Evolutionary conservation across 2,888 invertebrate species (phyloP).

Genomic region (Zaprionus bogoriensis): DNA sequence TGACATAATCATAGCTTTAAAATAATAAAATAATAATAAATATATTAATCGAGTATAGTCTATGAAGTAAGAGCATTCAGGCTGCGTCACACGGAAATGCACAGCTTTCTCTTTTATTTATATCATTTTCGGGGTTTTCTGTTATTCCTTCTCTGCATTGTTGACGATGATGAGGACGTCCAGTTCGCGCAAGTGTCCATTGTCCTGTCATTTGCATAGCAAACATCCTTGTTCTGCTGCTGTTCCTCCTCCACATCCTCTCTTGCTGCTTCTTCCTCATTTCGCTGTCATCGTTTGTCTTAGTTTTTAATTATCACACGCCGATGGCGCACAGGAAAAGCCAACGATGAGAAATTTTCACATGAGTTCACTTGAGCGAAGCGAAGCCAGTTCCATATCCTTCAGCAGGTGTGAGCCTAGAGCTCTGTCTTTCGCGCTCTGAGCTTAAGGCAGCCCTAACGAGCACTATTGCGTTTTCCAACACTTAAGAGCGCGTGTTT

Average conservation of each 20-base stretch:
- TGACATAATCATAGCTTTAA: too few relatives aligned
- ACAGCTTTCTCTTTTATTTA: slow-evolving; percentile 6
- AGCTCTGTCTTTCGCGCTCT: background rate
- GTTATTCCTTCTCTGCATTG: slow-evolving; percentile 32
- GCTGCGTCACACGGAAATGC: background rate
- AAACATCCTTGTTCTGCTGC: slow-evolving; percentile 57
- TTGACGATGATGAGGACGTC: slow-evolving; percentile 6
- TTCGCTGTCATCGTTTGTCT: slow-evolving; percentile 66
- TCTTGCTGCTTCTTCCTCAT: slow-evolving; percentile 16
- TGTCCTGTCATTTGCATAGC: slow-evolving; percentile 82
- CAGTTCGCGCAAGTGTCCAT: slow-evolving; percentile 57
- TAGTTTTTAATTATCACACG: slow-evolving; percentile 73
- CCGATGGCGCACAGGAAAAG: slow-evolving; percentile 46
- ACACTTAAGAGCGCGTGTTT: slow-evolving; percentile 10
- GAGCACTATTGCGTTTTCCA: slow-evolving; percentile 32
- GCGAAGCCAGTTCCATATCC: slow-evolving; percentile 19
- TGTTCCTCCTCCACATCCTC: background rate
- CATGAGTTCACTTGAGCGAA: slow-evolving; percentile 79
- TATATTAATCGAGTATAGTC: too few relatives aligned
- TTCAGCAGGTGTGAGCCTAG: background rate
- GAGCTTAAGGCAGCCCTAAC: background rate
- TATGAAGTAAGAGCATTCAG: background rate
- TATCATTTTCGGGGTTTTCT: slow-evolving; percentile 40
- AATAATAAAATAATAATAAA: too few relatives aligned
- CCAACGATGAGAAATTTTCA: slow-evolving; percentile 65